A percentile compares a stretch with the other conserved stretches of the same genome.
phyloP scores from a whole-genome alignment of 1,140 invertebrate genomes.

The Aleiodes sp. region DNA sequence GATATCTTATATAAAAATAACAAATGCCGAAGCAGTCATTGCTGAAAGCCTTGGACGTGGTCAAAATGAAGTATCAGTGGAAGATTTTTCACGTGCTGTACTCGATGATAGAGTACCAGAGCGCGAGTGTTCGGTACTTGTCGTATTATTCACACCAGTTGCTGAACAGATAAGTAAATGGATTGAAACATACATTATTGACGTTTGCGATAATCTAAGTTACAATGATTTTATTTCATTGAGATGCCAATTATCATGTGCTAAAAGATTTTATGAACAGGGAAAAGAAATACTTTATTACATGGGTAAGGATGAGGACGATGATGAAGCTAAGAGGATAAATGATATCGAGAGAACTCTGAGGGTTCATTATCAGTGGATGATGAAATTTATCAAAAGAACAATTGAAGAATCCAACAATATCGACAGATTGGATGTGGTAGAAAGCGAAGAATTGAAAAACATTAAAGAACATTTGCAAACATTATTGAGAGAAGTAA shows the following conservation, averaged over 20 bases:
- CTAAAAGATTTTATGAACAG: slow-evolving; percentile 60
- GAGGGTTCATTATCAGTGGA: slow-evolving; percentile 59
- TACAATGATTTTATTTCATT: slow-evolving; percentile 28
- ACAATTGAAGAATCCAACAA: slow-evolving; percentile 26
- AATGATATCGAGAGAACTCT: slow-evolving; percentile 46
- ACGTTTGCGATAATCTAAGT: background rate
- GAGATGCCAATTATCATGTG: slow-evolving; percentile 57
- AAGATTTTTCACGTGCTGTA: background rate
- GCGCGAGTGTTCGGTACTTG: background rate
- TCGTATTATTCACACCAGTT: background rate
- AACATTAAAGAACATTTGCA: slow-evolving; percentile 27
- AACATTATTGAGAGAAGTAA: slow-evolving; percentile 35
- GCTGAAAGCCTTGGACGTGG: background rate
- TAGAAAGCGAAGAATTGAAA: background rate
- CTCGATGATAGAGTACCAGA: background rate
- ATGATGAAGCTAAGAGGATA: slow-evolving; percentile 31
- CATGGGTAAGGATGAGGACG: background rate
- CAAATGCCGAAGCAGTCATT: background rate
- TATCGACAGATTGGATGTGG: too few relatives aligned
- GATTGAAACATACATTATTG: background rate
- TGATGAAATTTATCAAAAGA: slow-evolving; percentile 49
- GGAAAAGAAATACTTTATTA: slow-evolving; percentile 45
- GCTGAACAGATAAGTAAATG: background rate
- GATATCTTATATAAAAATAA: background rate
- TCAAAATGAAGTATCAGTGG: background rate